phyloP scores from a whole-genome alignment of 2,888 invertebrate species.

The Cotesia congregata region DNA sequence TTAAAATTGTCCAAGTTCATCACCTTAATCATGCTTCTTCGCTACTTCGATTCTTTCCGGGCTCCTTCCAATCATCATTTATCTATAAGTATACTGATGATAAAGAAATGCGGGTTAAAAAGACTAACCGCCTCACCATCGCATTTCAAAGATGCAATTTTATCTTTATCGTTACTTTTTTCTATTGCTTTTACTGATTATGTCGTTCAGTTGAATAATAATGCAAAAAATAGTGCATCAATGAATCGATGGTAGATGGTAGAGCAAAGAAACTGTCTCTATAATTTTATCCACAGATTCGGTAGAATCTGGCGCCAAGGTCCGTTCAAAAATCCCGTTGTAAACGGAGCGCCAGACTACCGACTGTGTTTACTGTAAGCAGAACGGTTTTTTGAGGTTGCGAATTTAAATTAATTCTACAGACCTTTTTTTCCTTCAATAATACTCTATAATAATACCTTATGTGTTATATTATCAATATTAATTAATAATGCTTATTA shows the following conservation, averaged over 20 bases:
- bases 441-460: too few relatives aligned
- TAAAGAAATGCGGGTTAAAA: conserved; percentile 17
- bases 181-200: neutral
- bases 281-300: too few relatives aligned
- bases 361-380: too few relatives aligned
- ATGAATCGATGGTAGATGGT: neutral
- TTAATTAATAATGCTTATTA: too few relatives aligned
- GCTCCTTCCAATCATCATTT: conserved; percentile 13
- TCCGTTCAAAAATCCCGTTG: too few relatives aligned
- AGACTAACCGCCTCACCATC: conserved; percentile 9
- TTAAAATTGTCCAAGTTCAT: conserved; percentile 44
- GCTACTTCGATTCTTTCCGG: conserved; percentile 42
- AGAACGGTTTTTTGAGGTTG: too few relatives aligned
- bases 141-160: conserved; percentile 14
- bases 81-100: conserved; percentile 6
- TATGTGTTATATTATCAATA: too few relatives aligned
- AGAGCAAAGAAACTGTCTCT: neutral
- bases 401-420: too few relatives aligned
- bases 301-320: too few relatives aligned
- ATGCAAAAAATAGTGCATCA: neutral
- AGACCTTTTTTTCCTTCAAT: too few relatives aligned
- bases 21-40: conserved; percentile 45
- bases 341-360: too few relatives aligned
- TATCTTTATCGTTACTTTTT: neutral
- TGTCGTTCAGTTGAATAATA: neutral